Evolutionary conservation across 1,140 invertebrate genomes (phyloP), one percentile per base, ranked within the genome.

Genomic region (Caenorhabditis tropicalis): DNA sequence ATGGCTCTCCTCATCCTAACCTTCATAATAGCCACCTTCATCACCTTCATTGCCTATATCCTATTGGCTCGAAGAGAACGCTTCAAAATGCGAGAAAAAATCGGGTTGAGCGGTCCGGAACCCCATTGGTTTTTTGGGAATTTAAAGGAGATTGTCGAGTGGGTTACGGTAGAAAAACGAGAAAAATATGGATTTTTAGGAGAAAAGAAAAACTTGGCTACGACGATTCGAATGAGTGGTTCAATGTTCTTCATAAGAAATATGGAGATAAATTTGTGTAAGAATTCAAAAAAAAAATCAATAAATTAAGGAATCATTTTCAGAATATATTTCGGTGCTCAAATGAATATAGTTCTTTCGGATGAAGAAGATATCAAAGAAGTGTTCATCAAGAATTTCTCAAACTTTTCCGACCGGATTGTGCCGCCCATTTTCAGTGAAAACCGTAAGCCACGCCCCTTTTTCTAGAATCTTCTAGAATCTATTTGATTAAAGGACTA

Each of bases 351-450:
- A 12, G 33, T 51, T 5, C 5, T 58, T 10, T 36, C 48, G 15
- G 39, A 81, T 81, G 79, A 81, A 24, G 51, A 51, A 21, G 51
- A 53, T 12, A 81, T 81, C 19, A 81, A 81, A 15, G 79, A 81
- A 39, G 51, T 81, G 1, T 81, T 81, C 24, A 81, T 81, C 48
- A 81, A 81, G 24, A 81, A 81, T 81, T 81, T 81, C 21, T 81
- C 79, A 1, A 81, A 81, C 24, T 81, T 81, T 58, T 51, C 79
- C 9, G 51, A 81, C 21, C 46, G 79, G 53, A 36, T 36, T 15
- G 27, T 39, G 6, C 79, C 79, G 7, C 48, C 79, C 2, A 81
- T 81, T 51, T 51, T 81, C 24, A 29, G 4, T 15, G 48, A 53
- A 0, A 81, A 81, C 31, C 33, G 79, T 81, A 21, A 81, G 79